phyloP scores from a whole-genome alignment of 1,140 invertebrate species.

The Drosophila ananassae region DNA sequence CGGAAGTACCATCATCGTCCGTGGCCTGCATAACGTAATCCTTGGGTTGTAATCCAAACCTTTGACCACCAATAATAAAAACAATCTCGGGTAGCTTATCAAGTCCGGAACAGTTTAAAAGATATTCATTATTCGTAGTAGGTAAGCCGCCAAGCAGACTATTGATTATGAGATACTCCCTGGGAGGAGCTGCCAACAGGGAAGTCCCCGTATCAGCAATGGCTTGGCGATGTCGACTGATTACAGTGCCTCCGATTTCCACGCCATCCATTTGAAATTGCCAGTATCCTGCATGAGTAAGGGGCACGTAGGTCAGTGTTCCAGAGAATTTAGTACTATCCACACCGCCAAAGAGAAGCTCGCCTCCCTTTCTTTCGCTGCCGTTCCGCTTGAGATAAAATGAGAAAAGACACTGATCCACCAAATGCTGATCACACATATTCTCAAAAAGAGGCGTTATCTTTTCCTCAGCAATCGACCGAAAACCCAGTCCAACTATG shows the following conservation, averaged over 20 bases:
- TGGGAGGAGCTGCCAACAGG: conserved; percentile 88
- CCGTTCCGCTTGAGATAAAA: conserved; percentile 92
- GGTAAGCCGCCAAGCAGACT: conserved; percentile 47
- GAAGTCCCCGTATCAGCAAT: conserved; percentile 91
- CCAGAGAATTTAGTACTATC: conserved; percentile 37
- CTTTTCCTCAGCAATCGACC: conserved; percentile 93
- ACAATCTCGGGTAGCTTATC: conserved; percentile 37
- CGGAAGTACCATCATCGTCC: conserved; percentile 26
- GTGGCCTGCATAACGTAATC: conserved; percentile 40
- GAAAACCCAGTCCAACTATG: conserved; percentile 95
- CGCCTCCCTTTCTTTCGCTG: conserved; percentile 33
- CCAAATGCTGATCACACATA: conserved; percentile 93
- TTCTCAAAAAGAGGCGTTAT: conserved; percentile 96
- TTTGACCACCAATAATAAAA: conserved; percentile 45
- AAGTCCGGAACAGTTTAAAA: conserved; percentile 29
- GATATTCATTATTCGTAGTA: conserved; percentile 36
- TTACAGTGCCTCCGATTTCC: conserved; percentile 26
- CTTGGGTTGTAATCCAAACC: conserved; percentile 32
- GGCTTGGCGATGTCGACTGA: conserved; percentile 85
- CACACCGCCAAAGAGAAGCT: conserved; percentile 51
- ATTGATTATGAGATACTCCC: conserved; percentile 84
- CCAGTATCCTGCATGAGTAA: conserved; percentile 60
- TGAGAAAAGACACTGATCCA: conserved; percentile 93
- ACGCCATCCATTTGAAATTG: conserved; percentile 49
- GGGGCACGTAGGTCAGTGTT: conserved; percentile 48